Conservation (phyloP, 2,797 vertebrate genomes). For the Clarias pachynema region DNA sequence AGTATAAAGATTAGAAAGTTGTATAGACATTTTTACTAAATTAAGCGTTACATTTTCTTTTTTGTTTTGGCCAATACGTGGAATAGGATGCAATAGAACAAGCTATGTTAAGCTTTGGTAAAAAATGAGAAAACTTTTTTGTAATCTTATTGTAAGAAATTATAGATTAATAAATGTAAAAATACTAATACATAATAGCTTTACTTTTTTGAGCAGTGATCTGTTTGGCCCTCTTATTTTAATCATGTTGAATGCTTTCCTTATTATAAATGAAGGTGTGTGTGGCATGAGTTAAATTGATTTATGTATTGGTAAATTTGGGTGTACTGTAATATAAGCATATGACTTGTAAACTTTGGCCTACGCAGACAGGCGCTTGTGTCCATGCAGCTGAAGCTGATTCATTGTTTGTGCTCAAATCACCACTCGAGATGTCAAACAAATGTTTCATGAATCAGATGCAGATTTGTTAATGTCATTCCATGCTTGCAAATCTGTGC, state of each 20-base stretch:
- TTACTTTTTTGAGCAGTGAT: background rate
- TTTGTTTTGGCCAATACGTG: background rate
- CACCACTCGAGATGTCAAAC: background rate
- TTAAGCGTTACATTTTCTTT: background rate
- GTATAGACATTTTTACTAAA: background rate
- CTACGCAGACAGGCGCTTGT: too few species aligned
- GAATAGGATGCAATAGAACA: background rate
- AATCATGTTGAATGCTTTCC: too few species aligned
- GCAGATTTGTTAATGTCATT: background rate
- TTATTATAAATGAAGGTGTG: too few species aligned
- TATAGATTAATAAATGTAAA: too few species aligned
- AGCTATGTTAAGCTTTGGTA: background rate
- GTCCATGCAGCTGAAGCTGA: background rate
- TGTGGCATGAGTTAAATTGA: too few species aligned
- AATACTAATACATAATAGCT: too few species aligned
- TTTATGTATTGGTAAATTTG: too few species aligned
- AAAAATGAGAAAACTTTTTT: background rate
- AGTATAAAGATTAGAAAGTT: background rate
- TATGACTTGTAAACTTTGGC: too few species aligned
- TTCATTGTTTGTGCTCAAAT: background rate
- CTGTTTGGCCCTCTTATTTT: too few species aligned
- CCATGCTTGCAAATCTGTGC: background rate
- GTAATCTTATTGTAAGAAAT: background rate
- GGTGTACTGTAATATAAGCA: too few species aligned
- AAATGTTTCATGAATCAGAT: background rate